Evolutionary conservation across 1,140 invertebrate species (phyloP).

Genomic region (Eulimnadia texana): DNA sequence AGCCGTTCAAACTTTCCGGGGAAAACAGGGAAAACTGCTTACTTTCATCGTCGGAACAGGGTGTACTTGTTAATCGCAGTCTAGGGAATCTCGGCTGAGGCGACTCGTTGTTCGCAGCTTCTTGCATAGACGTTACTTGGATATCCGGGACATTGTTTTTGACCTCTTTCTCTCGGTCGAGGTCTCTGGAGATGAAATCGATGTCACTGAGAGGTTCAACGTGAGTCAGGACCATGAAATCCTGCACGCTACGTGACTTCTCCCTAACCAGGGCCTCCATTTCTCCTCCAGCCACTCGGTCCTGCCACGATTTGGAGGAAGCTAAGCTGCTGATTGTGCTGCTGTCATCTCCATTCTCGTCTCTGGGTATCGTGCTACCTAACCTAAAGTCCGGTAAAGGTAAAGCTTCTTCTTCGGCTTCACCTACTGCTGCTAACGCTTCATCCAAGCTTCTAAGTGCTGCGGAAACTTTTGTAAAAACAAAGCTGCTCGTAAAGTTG

Average conservation of each 20-base stretch:
- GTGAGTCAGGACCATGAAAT: conserved; percentile 56
- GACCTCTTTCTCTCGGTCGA: background rate
- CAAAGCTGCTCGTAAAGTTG: background rate
- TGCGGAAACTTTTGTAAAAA: background rate
- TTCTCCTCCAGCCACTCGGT: conserved; percentile 38
- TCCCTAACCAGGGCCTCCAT: conserved; percentile 40
- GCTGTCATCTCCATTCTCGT: conserved; percentile 1
- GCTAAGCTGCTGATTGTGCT: conserved; percentile 7
- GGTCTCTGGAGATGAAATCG: background rate
- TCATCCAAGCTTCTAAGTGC: conserved; percentile 17
- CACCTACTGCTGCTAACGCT: conserved; percentile 18
- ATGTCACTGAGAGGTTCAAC: conserved; percentile 34
- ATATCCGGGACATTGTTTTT: background rate
- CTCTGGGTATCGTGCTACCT: background rate
- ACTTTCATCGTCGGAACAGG: background rate
- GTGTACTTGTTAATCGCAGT: conserved; percentile 19
- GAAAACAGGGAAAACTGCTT: background rate
- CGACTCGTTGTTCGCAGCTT: too few relatives aligned
- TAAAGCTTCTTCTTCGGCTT: background rate
- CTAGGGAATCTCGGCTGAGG: too few relatives aligned
- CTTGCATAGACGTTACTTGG: background rate
- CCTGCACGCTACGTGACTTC: conserved; percentile 54
- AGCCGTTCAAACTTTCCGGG: conserved; percentile 1
- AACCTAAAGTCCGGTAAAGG: background rate
- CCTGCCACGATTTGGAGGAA: conserved; percentile 38